These are phyloP conservation scores for Thyatira batis DNA, from an alignment of 2,888 invertebrate species.

Conservation along the genomic window DNA sequence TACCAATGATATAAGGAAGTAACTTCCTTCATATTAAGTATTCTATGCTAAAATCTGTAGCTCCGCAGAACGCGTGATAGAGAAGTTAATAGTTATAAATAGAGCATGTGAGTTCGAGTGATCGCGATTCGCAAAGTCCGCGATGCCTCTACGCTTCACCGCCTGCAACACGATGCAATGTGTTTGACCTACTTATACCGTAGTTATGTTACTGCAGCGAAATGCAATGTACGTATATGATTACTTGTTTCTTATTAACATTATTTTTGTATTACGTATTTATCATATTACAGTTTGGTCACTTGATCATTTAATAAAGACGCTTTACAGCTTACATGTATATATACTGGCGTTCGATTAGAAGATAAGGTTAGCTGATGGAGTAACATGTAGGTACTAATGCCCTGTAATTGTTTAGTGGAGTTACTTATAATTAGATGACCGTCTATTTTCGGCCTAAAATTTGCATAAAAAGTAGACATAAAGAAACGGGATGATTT, in stretches of 20 bases:
- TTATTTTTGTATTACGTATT: background rate
- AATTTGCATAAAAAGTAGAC: too few species aligned
- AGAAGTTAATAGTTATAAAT: conserved; percentile 57
- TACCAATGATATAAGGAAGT: background rate
- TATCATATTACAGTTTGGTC: background rate
- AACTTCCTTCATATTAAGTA: background rate
- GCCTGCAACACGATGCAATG: conserved; percentile 70
- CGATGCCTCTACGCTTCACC: conserved; percentile 62
- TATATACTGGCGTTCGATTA: too few species aligned
- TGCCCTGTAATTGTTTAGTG: too few species aligned
- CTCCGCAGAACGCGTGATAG: conserved; percentile 19
- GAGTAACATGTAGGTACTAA: too few species aligned
- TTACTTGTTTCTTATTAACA: conserved; percentile 5
- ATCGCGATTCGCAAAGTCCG: conserved; percentile 49
- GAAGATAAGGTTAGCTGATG: too few species aligned
- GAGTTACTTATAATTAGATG: too few species aligned
- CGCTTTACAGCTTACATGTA: too few species aligned
- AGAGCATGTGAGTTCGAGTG: conserved; percentile 69
- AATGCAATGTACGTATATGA: conserved; percentile 36
- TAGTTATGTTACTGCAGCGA: conserved; percentile 49
- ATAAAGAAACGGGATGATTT: too few species aligned
- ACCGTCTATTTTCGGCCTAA: too few species aligned
- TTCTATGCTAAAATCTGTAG: background rate
- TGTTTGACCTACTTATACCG: conserved; percentile 64
- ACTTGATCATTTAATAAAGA: too few species aligned